Conservation (phyloP, 2,113 vertebrate species). For the Toxostoma redivivum region DNA sequence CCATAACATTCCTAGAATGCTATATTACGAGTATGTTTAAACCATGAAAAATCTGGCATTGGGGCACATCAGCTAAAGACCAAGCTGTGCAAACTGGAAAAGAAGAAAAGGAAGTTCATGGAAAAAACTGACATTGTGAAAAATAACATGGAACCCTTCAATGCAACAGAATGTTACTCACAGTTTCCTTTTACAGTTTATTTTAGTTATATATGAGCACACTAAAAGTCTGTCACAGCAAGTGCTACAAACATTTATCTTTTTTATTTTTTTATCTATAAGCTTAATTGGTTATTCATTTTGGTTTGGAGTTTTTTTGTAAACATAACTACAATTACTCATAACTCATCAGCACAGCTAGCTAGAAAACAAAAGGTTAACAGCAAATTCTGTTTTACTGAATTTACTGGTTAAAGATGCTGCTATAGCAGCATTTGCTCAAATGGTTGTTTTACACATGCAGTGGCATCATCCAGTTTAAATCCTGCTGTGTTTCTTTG, state of each 20-base stretch:
- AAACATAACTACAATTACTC: not conserved
- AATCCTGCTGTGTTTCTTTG: constrained; percentile 69
- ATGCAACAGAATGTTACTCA: not conserved
- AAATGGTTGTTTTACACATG: constrained; percentile 54
- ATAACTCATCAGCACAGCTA: not conserved
- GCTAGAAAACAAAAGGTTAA: constrained; percentile 48
- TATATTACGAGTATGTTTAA: not conserved
- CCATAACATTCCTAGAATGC: not conserved
- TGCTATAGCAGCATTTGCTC: constrained; percentile 51
- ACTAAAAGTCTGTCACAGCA: not conserved
- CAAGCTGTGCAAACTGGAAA: not conserved
- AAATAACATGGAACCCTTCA: not conserved
- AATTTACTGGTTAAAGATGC: constrained; percentile 27
- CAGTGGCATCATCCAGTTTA: constrained; percentile 57
- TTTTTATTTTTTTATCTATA: not conserved
- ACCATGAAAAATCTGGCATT: not conserved
- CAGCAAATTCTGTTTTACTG: constrained; percentile 21
- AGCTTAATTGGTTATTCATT: not conserved
- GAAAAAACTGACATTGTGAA: not conserved
- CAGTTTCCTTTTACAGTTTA: not conserved
- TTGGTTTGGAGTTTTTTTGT: not conserved
- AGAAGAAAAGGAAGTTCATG: not conserved
- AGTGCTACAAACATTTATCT: not conserved
- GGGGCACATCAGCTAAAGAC: not conserved
- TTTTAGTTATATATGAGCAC: not conserved